Evolutionary conservation across 2,888 invertebrate genomes (phyloP), one percentile per base, ranked within the genome.

Genomic region (Coenonympha arcania): DNA sequence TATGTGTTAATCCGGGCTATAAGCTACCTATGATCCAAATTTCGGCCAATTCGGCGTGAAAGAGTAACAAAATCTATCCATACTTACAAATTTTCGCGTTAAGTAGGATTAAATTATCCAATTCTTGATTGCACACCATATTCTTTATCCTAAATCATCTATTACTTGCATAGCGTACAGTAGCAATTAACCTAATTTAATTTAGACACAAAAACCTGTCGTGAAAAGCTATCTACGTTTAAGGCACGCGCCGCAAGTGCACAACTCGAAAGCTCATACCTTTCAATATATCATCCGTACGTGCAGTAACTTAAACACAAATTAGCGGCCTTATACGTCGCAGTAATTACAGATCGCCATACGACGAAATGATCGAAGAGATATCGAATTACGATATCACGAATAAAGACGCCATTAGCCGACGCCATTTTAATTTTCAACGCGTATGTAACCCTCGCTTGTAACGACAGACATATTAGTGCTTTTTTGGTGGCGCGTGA

Each of bases 381-480:
- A 30, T 41, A 50, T 46, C 20, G 34, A 50, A 50, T 50, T 41
- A 46, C 46, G 41, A 41, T 46, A 50, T 50, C 41, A n/a, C 18
- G 50, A 44, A 45, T 41, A 30, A 46, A 46, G 41, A 46, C 50
- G 40, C 24, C 34, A 45, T 50, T 50, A 50, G 16, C 30, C 20
- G 15, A 24, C 41, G 41, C 46, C 46, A 46, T 50, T 50, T 50
- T 50, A 50, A 50, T 50, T 46, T 50, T 50, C 34, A 28, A 41
- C 40, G 36, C 16, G 43, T 43, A n/a, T 15, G 34, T 44, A 34
- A 43, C 33, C 33, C 15, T 33, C 11, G 9, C 2, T 16, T 6
- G 22, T 43, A 33, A 43, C 33, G 15, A 6, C n/a, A n/a, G 22
- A 15, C 33, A 43, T 33, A 33, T 31, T 43, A 43, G 31, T 33